Evolutionary conservation across 2,888 invertebrate genomes (phyloP).

Genomic region (Troides oblongomaculatus): DNA sequence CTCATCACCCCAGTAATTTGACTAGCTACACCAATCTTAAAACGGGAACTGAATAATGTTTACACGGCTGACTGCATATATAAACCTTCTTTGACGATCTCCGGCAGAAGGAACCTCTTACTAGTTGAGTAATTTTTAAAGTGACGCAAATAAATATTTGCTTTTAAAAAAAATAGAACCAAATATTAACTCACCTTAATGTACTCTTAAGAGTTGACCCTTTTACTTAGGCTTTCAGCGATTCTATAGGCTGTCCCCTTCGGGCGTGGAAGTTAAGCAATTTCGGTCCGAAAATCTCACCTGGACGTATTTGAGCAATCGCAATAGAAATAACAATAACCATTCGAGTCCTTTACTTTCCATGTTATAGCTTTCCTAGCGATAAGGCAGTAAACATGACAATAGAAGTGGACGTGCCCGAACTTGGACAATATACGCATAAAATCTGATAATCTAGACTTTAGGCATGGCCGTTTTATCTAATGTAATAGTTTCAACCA

Average conservation of each 20-base stretch:
- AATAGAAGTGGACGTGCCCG: background rate
- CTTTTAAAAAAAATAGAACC: background rate
- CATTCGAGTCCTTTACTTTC: conserved; percentile 32
- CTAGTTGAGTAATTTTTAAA: too few species aligned
- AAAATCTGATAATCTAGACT: too few species aligned
- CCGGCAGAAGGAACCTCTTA: too few species aligned
- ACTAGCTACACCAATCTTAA: too few species aligned
- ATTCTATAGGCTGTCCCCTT: conserved; percentile 15
- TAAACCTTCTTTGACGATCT: too few species aligned
- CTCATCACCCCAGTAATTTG: too few species aligned
- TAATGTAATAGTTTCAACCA: too few species aligned
- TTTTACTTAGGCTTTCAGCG: background rate
- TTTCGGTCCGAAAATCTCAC: conserved; percentile 10
- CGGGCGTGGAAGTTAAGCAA: conserved; percentile 10
- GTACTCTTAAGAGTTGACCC: background rate
- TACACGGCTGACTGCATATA: too few species aligned
- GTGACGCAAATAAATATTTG: background rate
- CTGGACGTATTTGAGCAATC: conserved; percentile 8
- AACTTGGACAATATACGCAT: background rate
- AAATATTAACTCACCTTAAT: background rate
- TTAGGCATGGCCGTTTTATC: too few species aligned
- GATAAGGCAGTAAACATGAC: conserved; percentile 9
- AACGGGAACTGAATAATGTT: too few species aligned
- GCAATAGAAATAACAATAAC: conserved; percentile 32
- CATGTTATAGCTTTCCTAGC: conserved; percentile 27